Conservation (phyloP, 2,888 invertebrate species). For the Lithodes maja region DNA sequence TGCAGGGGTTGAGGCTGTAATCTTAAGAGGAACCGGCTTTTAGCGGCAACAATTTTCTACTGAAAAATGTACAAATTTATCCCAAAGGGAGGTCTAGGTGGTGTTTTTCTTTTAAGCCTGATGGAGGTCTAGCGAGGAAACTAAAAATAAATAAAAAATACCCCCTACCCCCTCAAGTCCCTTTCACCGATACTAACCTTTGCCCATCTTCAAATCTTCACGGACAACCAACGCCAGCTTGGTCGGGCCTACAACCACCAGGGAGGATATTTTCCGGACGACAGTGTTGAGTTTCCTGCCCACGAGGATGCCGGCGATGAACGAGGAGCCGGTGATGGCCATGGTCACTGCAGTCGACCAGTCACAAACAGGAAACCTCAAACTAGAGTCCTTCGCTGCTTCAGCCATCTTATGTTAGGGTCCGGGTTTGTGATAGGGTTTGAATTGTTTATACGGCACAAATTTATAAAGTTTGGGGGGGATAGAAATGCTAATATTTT, state of each 20-base stretch:
- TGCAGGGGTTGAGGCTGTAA: too few species aligned
- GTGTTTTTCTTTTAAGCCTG: too few species aligned
- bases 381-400: not conserved
- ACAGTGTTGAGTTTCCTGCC: slow-evolving; percentile 29
- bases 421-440: too few species aligned
- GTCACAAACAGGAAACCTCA: not conserved
- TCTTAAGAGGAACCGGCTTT: too few species aligned
- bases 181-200: slow-evolving; percentile 78
- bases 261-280: slow-evolving; percentile 13
- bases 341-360: not conserved
- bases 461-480: too few species aligned
- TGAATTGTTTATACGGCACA: too few species aligned
- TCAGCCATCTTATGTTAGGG: not conserved
- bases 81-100: too few species aligned
- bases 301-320: slow-evolving; percentile 37
- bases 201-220: slow-evolving; percentile 94
- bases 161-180: too few species aligned
- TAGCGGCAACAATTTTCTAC: too few species aligned
- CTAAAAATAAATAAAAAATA: not conserved
- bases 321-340: slow-evolving; percentile 13
- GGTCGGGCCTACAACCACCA: slow-evolving; percentile 38
- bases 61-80: too few species aligned
- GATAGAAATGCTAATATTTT: too few species aligned
- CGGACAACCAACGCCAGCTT: slow-evolving; percentile 91
- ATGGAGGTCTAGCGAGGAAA: too few species aligned